A percentile compares a stretch with the other conserved stretches of the same genome.
These are phyloP conservation scores for Plebejus argus DNA, from an alignment of 2,888 invertebrate genomes.

Conservation along the genomic window DNA sequence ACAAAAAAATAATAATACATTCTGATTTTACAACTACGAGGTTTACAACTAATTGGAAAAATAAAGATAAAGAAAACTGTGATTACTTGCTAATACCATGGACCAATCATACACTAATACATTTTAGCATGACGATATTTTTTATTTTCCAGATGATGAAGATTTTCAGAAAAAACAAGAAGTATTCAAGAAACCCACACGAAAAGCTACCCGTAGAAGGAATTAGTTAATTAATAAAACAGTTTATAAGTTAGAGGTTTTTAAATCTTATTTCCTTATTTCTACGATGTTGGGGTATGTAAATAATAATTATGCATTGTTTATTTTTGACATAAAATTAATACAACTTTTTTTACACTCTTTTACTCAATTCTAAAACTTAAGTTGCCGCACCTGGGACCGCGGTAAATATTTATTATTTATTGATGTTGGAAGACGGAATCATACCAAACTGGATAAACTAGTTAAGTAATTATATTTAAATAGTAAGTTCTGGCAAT, in stretches of 20 bases:
- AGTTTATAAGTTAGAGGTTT: neutral
- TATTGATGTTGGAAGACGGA: neutral
- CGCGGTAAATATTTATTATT: neutral
- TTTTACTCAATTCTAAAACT: no score
- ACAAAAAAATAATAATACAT: no score
- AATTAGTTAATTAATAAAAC: slow-evolving; percentile 47
- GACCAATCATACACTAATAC: no score
- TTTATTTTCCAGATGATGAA: slow-evolving; percentile 62
- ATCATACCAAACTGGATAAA: neutral
- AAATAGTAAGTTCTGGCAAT: neutral
- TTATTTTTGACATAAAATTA: no score
- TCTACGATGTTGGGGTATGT: neutral
- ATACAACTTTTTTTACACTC: no score
- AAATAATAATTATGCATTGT: neutral
- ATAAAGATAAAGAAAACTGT: neutral
- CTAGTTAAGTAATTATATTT: neutral
- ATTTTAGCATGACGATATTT: neutral
- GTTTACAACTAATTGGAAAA: neutral
- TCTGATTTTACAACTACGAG: no score
- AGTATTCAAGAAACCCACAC: slow-evolving; percentile 71
- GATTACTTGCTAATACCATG: neutral
- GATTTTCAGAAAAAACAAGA: slow-evolving; percentile 62
- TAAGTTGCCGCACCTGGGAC: no score
- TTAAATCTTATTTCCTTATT: neutral
- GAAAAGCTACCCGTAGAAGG: slow-evolving; percentile 64